These are phyloP conservation scores for Calonectris borealis DNA, from an alignment of 2,113 vertebrate genomes.

Conservation along the genomic window DNA sequence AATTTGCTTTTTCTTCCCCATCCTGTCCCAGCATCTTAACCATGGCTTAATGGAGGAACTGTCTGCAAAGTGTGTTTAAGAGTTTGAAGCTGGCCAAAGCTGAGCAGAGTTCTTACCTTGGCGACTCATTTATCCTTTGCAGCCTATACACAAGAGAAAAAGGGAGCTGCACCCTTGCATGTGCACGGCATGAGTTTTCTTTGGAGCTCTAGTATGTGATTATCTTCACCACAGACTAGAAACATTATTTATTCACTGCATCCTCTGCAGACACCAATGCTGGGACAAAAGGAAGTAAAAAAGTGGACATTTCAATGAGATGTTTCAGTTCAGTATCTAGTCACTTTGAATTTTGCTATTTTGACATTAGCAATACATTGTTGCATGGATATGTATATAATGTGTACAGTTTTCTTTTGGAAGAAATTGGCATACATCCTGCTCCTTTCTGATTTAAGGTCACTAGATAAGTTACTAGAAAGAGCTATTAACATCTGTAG, in stretches of 20 bases:
- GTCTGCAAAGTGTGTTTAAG: background rate
- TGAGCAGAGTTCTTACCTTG: background rate
- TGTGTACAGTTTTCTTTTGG: background rate
- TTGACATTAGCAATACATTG: background rate
- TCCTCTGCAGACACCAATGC: background rate
- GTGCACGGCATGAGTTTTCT: background rate
- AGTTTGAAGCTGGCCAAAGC: background rate
- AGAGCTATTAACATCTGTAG: background rate
- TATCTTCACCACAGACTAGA: background rate
- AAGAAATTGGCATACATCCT: background rate
- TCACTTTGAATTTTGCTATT: background rate
- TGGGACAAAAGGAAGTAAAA: background rate
- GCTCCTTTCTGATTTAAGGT: background rate
- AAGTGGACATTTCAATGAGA: background rate
- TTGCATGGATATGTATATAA: background rate
- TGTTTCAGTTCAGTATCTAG: background rate
- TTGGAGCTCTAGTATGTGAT: background rate
- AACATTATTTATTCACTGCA: background rate
- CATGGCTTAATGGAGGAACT: background rate
- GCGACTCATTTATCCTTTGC: background rate
- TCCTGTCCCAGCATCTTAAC: background rate
- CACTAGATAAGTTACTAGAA: background rate
- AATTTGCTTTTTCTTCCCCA: background rate
- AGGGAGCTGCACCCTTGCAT: background rate
- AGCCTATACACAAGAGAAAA: background rate